Base-by-base conservation (phyloP, 2,113 vertebrate species). In the Asarcornis scutulata region DNA sequence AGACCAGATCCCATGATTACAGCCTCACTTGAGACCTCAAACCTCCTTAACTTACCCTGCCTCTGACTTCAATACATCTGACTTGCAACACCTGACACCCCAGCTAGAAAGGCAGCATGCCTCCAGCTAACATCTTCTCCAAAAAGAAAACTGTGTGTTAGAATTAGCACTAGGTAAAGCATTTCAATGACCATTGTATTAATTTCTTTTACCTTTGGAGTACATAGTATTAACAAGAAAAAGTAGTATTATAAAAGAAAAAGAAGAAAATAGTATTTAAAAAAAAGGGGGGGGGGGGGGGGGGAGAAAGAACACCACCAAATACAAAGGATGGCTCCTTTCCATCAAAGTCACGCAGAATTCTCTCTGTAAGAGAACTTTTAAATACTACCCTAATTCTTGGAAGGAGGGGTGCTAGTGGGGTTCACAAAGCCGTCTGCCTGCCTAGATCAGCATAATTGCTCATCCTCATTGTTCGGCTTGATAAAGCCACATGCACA, bases 271-370 rank as follows among this genome's bases (percentile, higher is more conserved):
- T 48, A 22, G 10, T 48, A 48, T 48, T 53, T n/a, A 4, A 21
- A 44, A 48, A 13, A 7, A n/a, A 13, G 6, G 0, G 36, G 36
- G 36, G 15, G 7, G 0, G 15, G 7, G 0, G 1, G 1, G 1
- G 13, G 32, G 10, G 21, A 48, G 67, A 42, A 60, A 13, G 20
- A 69, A 17, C 2, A 44, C 8, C 42, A 20, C 4, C 25, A 13
- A 15, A 76, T 59, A 67, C 8, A 83, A 59, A 82, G 3, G 7
- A n/a, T 44, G 17, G 9, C 4, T 27, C 4, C 40, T 84, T 40
- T 75, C 31, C 42, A n/a, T n/a, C 68, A 56, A 86, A 88, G 14
- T 21, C 22, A 20, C n/a, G 18, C 1, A n/a, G 22, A 58, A 59
- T 23, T 72, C 89, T 72, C n/a, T 68, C 27, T 27, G 0, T 18